These are phyloP conservation scores for Neodiprion pinetum DNA, from an alignment of 1,140 invertebrate species.

Conservation along the genomic window DNA sequence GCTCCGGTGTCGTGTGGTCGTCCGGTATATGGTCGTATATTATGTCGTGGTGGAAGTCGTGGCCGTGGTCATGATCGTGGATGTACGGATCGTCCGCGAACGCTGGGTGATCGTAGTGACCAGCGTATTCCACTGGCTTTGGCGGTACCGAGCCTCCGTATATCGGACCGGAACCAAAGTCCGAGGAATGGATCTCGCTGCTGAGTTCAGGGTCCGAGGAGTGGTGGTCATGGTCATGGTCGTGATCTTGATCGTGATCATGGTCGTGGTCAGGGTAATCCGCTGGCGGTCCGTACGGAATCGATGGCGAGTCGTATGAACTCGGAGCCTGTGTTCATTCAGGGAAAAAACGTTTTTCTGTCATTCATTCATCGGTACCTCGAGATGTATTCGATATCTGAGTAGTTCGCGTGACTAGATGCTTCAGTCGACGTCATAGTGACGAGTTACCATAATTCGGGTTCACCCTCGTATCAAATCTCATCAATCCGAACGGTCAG, in stretches of 20 bases:
- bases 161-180: conserved; percentile 14
- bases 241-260: background rate
- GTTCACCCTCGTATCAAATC: no score
- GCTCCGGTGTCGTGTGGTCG: conserved; percentile 54
- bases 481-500: no score
- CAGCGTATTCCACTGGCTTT: conserved; percentile 39
- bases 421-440: no score
- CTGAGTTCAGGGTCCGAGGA: conserved; percentile 29
- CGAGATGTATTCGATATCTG: no score
- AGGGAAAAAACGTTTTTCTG: no score
- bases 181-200: conserved; percentile 30
- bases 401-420: no score
- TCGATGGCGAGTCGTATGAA: conserved; percentile 30
- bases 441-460: no score
- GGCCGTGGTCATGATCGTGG: conserved; percentile 54
- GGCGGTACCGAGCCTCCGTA: conserved; percentile 35
- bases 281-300: conserved; percentile 14
- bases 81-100: conserved; percentile 21
- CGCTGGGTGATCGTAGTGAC: conserved; percentile 25
- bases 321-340: conserved; percentile 21
- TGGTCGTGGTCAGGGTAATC: conserved; percentile 20
- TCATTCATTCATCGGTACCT: no score
- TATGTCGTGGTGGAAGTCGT: conserved; percentile 55
- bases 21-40: conserved; percentile 52
- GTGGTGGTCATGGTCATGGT: conserved; percentile 12